A percentile compares a stretch with the other conserved stretches of the same genome.
phyloP scores from a whole-genome alignment of 2,888 invertebrate species.

The Phyllotreta cruciferae region DNA sequence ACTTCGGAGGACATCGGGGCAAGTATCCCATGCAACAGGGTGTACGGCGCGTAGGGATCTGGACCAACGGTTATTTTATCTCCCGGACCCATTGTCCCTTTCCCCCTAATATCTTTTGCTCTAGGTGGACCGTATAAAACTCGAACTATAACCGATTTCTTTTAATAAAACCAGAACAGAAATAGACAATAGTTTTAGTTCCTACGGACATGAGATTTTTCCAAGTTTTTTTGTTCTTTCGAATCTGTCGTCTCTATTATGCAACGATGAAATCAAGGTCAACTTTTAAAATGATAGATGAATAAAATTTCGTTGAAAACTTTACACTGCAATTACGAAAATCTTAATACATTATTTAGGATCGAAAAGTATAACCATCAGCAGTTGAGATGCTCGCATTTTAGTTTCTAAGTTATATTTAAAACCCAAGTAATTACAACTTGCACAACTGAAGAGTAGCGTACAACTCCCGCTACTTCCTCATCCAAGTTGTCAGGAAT shows the following conservation, averaged over 20 bases:
- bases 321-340: too few species aligned
- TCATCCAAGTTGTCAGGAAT: too few species aligned
- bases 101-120: constrained; percentile 45
- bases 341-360: too few species aligned
- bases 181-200: constrained; percentile 33
- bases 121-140: constrained; percentile 45
- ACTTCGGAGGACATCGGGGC: constrained; percentile 33
- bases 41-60: constrained; percentile 33
- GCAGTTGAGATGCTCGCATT: too few species aligned
- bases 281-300: not conserved
- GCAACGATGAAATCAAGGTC: too few species aligned
- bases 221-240: constrained; percentile 22
- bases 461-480: too few species aligned
- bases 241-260: not conserved
- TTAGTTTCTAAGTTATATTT: too few species aligned
- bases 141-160: constrained; percentile 43
- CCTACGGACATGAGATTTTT: constrained; percentile 22
- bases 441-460: too few species aligned
- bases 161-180: constrained; percentile 41
- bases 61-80: constrained; percentile 38
- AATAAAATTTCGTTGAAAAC: too few species aligned
- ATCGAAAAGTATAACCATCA: too few species aligned
- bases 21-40: constrained; percentile 43
- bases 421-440: too few species aligned
- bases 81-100: constrained; percentile 46